Conservation (phyloP, 2,888 invertebrate genomes). For the Anticlea derivata region DNA sequence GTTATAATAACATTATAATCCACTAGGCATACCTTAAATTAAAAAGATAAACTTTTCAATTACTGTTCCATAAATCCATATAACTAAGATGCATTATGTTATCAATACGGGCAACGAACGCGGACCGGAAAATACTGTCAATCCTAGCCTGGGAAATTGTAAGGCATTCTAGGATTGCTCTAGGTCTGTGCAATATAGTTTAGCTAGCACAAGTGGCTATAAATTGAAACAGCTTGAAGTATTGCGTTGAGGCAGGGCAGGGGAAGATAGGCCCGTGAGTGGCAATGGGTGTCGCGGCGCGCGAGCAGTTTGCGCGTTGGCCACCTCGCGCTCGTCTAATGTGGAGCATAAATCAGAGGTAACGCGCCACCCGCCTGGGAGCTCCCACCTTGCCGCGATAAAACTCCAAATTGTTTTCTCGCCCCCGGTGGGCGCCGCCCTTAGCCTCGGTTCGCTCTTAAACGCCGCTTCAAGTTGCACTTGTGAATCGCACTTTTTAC, state of each 20-base stretch:
- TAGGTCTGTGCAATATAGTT: not conserved
- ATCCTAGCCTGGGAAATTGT: not conserved
- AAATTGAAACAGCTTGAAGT: conserved; percentile 1
- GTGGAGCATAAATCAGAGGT: conserved; percentile 78
- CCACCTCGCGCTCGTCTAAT: conserved; percentile 66
- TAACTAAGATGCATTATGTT: too few relatives aligned
- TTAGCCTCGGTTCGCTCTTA: conserved; percentile 81
- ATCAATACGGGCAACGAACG: too few relatives aligned
- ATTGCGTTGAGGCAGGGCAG: conserved; percentile 30
- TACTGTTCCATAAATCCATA: too few relatives aligned
- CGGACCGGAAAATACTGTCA: not conserved
- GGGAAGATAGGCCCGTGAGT: conserved; percentile 47
- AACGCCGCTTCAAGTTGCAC: conserved; percentile 83
- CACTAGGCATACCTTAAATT: not conserved
- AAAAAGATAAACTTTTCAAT: too few relatives aligned
- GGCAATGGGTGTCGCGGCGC: conserved; percentile 57
- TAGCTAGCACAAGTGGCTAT: not conserved
- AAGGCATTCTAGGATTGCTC: not conserved
- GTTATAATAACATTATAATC: conserved; percentile 28
- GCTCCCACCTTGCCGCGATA: conserved; percentile 71
- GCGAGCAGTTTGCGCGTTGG: conserved; percentile 72
- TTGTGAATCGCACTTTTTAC: conserved; percentile 83
- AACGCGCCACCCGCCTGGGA: conserved; percentile 56
- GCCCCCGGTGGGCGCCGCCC: conserved; percentile 81
- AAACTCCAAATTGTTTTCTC: conserved; percentile 83